Conservation (phyloP, 2,113 vertebrate genomes). For the Periophthalmus modestus region DNA sequence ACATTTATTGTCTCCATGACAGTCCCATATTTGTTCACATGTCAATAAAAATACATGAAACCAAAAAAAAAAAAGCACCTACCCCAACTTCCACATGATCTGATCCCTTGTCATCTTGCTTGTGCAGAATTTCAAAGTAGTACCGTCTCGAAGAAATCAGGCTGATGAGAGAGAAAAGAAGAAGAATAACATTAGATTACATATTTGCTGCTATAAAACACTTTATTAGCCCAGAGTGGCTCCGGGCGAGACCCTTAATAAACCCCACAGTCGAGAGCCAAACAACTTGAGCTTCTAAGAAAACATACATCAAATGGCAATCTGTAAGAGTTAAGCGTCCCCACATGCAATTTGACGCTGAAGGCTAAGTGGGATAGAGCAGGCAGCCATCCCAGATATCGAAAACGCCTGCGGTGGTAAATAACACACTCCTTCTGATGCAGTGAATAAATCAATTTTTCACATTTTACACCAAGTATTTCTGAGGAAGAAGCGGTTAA, state of each 20-base stretch:
- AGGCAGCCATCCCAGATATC: constrained; percentile 19
- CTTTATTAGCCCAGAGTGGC: neutral
- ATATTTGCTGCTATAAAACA: neutral
- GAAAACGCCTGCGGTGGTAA: constrained; percentile 35
- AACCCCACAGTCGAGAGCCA: constrained; percentile 1
- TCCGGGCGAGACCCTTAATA: constrained; percentile 6
- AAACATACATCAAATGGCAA: constrained; percentile 11
- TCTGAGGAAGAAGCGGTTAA: constrained; percentile 14
- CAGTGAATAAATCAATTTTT: constrained; percentile 39
- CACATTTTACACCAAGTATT: constrained; percentile 43
- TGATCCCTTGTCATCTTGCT: constrained; percentile 93
- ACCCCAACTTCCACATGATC: constrained; percentile 98
- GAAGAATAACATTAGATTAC: constrained; percentile 15
- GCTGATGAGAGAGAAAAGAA: constrained; percentile 69
- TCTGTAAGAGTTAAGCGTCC: constrained; percentile 24
- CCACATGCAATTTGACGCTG: constrained; percentile 12
- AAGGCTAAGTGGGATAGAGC: constrained; percentile 10
- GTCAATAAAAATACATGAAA: no score
- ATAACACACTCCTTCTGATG: constrained; percentile 40
- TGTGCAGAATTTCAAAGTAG: constrained; percentile 98
- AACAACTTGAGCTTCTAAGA: constrained; percentile 4
- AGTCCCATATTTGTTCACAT: no score
- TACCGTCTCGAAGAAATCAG: constrained; percentile 91
- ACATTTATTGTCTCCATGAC: no score
- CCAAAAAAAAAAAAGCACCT: constrained; percentile 66